A percentile compares a stretch with the other conserved stretches of the same genome.
Conservation (phyloP, 2,888 invertebrate species). For the Dryadula phaetusa region DNA sequence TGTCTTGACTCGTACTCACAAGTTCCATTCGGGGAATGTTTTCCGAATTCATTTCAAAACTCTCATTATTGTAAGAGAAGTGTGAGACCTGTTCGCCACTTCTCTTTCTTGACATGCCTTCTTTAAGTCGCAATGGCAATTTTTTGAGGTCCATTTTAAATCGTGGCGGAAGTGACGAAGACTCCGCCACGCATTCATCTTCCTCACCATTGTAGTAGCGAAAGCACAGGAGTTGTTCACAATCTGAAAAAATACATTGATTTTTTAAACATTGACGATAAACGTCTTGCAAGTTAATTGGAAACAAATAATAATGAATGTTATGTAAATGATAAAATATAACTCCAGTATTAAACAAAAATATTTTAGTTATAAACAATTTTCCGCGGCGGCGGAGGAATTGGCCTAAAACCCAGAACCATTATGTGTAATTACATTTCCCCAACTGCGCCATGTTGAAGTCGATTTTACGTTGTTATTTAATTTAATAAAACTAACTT, state of each 20-base stretch:
- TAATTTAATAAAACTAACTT: not conserved
- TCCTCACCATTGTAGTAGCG: conserved; percentile 88
- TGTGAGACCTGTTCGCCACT: conserved; percentile 78
- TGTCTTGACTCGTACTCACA: conserved; percentile 74
- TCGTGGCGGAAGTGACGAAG: conserved; percentile 74
- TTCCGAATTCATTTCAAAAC: conserved; percentile 81
- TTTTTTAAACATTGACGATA: too few species aligned
- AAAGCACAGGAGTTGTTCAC: conserved; percentile 88
- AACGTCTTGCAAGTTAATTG: too few species aligned
- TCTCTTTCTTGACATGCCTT: conserved; percentile 78
- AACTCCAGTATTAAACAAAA: too few species aligned
- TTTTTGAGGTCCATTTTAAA: conserved; percentile 85
- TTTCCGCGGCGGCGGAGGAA: too few species aligned
- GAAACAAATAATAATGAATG: too few species aligned
- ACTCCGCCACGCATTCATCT: conserved; percentile 87
- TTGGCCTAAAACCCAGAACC: too few species aligned
- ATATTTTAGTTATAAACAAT: not conserved
- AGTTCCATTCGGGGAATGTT: conserved; percentile 70
- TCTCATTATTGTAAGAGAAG: conserved; percentile 79
- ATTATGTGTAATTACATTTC: not conserved
- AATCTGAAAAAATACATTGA: conserved; percentile 87
- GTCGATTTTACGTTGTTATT: not conserved
- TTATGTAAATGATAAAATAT: too few species aligned
- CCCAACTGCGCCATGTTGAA: not conserved
- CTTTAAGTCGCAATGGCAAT: conserved; percentile 82